Evolutionary conservation across 2,113 vertebrate species (phyloP).

Genomic region (Carassius gibelio): DNA sequence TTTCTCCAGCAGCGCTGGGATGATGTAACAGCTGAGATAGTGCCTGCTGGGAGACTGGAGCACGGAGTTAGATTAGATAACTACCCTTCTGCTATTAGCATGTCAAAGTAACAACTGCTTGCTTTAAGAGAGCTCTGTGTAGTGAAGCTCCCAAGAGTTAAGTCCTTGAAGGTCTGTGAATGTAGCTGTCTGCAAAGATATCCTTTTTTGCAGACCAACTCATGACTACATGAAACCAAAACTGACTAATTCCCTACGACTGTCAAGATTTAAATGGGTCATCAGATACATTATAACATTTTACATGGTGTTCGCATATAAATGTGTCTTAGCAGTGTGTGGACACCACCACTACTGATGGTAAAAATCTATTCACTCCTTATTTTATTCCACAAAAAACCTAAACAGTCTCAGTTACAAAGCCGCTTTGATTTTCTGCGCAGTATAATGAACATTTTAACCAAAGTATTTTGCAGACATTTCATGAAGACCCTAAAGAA

Average conservation of each 20-base stretch:
- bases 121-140: neutral
- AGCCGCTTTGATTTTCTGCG: no score
- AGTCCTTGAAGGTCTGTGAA: neutral
- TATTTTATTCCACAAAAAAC: no score
- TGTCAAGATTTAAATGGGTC: neutral
- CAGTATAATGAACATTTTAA: no score
- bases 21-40: conserved; percentile 12
- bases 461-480: no score
- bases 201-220: neutral
- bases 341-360: no score
- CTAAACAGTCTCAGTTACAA: no score
- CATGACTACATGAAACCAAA: neutral
- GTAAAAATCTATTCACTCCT: no score
- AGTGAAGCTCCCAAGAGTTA: neutral
- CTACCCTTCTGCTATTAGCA: conserved; percentile 5
- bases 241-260: neutral
- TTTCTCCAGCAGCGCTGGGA: conserved; percentile 1
- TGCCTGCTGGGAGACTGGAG: neutral
- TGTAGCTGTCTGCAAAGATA: neutral
- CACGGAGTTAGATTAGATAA: neutral
- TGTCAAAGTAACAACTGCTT: conserved; percentile 6
- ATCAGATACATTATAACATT: neutral
- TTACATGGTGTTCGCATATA: no score
- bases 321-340: no score
- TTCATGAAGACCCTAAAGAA: no score